Conservation (phyloP, 2,113 vertebrate genomes). For the Nematolebias whitei region DNA sequence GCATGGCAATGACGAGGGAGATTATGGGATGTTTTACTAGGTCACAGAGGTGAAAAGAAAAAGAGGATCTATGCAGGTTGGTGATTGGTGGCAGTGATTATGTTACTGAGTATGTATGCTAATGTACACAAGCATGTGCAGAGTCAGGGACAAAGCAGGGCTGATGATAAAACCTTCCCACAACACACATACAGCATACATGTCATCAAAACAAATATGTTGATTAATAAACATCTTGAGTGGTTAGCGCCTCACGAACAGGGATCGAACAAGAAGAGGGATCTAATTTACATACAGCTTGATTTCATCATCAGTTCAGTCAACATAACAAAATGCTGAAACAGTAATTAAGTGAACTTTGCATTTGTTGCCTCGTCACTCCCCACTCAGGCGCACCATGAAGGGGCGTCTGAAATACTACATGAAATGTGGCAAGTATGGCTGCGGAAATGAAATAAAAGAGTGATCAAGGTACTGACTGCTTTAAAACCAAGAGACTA, state of each 20-base stretch:
- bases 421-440: neutral
- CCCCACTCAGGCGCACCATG: neutral
- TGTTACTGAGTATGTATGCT: constrained; percentile 38
- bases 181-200: constrained; percentile 43
- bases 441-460: neutral
- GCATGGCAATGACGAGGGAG: constrained; percentile 73
- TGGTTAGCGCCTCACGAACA: neutral
- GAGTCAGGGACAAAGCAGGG: constrained; percentile 5
- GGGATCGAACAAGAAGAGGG: neutral
- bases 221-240: neutral
- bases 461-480: neutral
- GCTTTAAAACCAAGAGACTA: neutral
- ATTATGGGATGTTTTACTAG: constrained; percentile 69
- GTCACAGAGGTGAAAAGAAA: constrained; percentile 55
- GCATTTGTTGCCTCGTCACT: neutral
- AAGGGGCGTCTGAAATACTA: neutral
- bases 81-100: constrained; percentile 37
- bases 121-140: constrained; percentile 20
- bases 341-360: neutral
- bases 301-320: constrained; percentile 10
- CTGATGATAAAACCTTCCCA: constrained; percentile 55
- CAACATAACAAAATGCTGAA: no score
- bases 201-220: constrained; percentile 9
- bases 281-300: neutral
- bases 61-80: constrained; percentile 20